These are phyloP conservation scores for Drosophila imparisetae DNA, from an alignment of 2,888 invertebrate genomes.

Conservation along the genomic window DNA sequence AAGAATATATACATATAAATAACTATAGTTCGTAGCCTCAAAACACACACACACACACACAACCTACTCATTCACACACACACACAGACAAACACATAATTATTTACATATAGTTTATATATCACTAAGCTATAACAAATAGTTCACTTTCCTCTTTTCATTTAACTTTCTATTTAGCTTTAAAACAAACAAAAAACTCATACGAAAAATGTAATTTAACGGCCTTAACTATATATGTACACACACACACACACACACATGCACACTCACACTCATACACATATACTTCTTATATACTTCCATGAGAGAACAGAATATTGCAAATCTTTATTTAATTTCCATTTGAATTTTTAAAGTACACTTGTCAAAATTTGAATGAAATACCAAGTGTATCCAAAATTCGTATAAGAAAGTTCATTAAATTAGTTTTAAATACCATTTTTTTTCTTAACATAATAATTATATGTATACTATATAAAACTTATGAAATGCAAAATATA, in stretches of 20 bases:
- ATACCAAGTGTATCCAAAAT: constrained; percentile 29
- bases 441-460: constrained; percentile 66
- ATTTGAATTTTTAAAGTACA: constrained; percentile 31
- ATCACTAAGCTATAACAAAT: constrained; percentile 18
- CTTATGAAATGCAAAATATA: constrained; percentile 67
- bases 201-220: constrained; percentile 42
- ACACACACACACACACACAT: constrained; percentile 27
- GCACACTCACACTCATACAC: constrained; percentile 7
- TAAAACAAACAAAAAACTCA: constrained; percentile 34
- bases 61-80: constrained; percentile 14
- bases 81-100: constrained; percentile 1
- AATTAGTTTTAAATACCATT: constrained; percentile 57
- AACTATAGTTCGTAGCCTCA: constrained; percentile 17
- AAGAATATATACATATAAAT: constrained; percentile 14
- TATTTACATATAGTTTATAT: constrained; percentile 14
- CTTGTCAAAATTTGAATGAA: constrained; percentile 12
- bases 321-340: constrained; percentile 44
- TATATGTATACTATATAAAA: constrained; percentile 66
- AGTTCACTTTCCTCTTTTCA: constrained; percentile 29
- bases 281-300: constrained; percentile 46
- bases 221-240: constrained; percentile 29
- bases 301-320: constrained; percentile 48
- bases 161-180: constrained; percentile 41
- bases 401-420: constrained; percentile 33
- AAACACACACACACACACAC: constrained; percentile 8